Base-by-base conservation (phyloP, 2,888 invertebrate genomes). In the Diachrysia chrysitis region DNA sequence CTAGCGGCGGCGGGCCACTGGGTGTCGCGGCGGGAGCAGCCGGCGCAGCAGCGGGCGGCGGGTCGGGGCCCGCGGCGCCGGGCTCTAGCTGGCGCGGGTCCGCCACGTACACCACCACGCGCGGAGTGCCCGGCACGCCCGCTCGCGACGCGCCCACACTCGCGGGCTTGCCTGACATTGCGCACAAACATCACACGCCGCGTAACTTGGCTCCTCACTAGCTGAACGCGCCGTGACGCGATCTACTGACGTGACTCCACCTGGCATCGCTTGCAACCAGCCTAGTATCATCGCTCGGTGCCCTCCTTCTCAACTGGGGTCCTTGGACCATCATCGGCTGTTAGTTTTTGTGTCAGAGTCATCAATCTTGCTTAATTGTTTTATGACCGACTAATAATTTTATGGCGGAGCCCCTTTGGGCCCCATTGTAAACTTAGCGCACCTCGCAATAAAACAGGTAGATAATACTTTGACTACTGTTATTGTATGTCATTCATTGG, bases 121-220 rank as follows among this genome's bases (percentile, higher is more conserved):
- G 95, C 92, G 94, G 92, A 90, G 92, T 91, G 85, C 90, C 92
- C 89, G 93, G 91, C 89, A 90, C 92, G 89, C 92, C 93, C 92
- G 93, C 92, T 92, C 95, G 93, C 91, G 93, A 89, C 92, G 95
- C 93, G 95, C 92, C 96, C 94, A 96, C 95, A 93, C 97, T 96
- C 95, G 97, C 97, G 97, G 97, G 96, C 97, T 97, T 97, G 96
- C 96, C 96, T 95, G 97, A 96, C 97, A 97, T 97, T 95, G 96
- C 96, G 96, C 95, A 96, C 96, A 96, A 96, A 96, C 97, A 97
- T 97, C 97, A 97, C 96, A 96, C 96, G 94, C 91, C 89, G 89
- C 92, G 89, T 86, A 85, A 87, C 90, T 90, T 89, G 87, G 89
- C 91, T 90, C 90, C 92, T 92, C 90, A 91, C 92, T 92, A 92